Percentiles rank a stretch among this genome's conserved stretches.
Conservation (phyloP, 2,888 invertebrate species). For the Orthonevra nobilis region DNA sequence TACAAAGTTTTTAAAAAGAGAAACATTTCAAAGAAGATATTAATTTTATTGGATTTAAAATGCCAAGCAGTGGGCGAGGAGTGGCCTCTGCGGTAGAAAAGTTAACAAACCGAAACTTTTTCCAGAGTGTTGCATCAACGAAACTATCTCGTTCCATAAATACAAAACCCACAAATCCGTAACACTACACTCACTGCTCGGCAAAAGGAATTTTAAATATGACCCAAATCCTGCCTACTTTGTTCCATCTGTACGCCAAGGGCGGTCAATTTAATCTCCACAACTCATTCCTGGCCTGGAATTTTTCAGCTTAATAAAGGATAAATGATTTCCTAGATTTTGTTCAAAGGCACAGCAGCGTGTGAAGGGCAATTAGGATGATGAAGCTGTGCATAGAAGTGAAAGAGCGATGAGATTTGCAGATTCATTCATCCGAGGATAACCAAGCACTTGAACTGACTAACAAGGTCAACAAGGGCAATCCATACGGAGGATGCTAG, state of each 20-base stretch:
- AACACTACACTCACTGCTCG: constrained; percentile 8
- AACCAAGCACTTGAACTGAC: constrained; percentile 45
- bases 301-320: constrained; percentile 24
- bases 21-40: too few species aligned
- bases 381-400: not conserved
- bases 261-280: constrained; percentile 4
- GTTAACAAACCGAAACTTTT: not conserved
- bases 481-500: constrained; percentile 32
- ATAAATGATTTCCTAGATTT: constrained; percentile 34
- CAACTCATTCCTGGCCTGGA: not conserved
- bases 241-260: constrained; percentile 11
- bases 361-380: not conserved
- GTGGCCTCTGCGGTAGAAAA: constrained; percentile 1
- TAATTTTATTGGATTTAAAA: constrained; percentile 32
- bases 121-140: not conserved
- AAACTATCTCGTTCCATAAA: constrained; percentile 26
- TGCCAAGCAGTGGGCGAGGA: constrained; percentile 4
- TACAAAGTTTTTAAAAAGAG: too few species aligned
- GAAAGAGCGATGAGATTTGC: not conserved
- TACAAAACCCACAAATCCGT: not conserved
- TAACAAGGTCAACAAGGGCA: constrained; percentile 57
- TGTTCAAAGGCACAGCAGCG: not conserved
- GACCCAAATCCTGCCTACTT: constrained; percentile 39
- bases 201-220: constrained; percentile 16
- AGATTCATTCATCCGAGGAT: constrained; percentile 32